Conservation (phyloP, 2,797 vertebrate species). For the Galagoides demidoff region DNA sequence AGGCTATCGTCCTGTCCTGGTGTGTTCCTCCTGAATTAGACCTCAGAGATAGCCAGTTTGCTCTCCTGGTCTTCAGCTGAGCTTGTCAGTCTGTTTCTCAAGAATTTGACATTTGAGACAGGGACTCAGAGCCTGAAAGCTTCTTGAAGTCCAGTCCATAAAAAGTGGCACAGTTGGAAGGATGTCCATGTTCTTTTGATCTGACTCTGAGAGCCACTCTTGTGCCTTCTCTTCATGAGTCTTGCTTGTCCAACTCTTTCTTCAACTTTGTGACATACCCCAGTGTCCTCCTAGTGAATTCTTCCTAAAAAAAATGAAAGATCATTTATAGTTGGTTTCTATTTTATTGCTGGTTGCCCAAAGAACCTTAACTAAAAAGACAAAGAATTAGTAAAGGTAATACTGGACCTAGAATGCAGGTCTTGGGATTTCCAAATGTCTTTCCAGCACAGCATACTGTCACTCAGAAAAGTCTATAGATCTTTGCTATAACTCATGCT, state of each 20-base stretch:
- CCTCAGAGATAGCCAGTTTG: neutral
- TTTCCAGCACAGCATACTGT: neutral
- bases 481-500: neutral
- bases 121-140: neutral
- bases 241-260: neutral
- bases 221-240: neutral
- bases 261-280: neutral
- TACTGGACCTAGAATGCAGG: neutral
- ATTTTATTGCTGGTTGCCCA: neutral
- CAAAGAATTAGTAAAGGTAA: neutral
- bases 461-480: neutral
- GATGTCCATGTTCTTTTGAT: neutral
- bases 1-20: neutral
- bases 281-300: neutral
- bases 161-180: neutral
- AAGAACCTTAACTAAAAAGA: neutral
- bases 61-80: neutral
- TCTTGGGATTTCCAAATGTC: neutral
- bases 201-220: neutral
- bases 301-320: neutral
- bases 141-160: neutral
- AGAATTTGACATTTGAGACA: neutral
- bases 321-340: slow-evolving; percentile 5
- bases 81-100: neutral
- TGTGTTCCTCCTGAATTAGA: neutral